Base-by-base conservation (phyloP, 2,797 vertebrate species). In the Sebastes hubbsi region DNA sequence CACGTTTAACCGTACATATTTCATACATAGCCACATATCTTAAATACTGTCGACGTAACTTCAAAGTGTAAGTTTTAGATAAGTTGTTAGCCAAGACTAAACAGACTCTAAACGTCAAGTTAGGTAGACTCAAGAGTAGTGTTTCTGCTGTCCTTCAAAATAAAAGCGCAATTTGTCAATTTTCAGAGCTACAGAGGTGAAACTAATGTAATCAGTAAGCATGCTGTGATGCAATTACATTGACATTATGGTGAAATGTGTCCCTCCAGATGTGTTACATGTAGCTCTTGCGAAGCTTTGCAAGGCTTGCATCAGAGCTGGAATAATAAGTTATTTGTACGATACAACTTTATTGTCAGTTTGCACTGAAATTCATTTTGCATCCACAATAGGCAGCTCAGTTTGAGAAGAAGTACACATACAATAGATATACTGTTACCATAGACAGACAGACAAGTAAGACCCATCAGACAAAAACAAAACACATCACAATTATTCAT, bases 1-100 rank as follows among this genome's bases (percentile, higher is more conserved):
- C 13, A 16, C 1, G 6, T 29, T n/a, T 14, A 58, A 8, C 2
- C 4, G 1, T 7, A 1, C 1, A 3, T 5, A 14, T 20, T 42
- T 58, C 2, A 2, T 3, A 30, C 6, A 16, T 1, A 3, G 8
- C 8, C 12, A 4, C 4, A 1, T 1, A 1, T 27, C 1, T 60
- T 6, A 52, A 27, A 42, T 5, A 14, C 2, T 42, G 20, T 14
- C 14, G 20, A 4, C 13, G 10, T 55, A 6, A 71, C 32, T 10
- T 12, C 18, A 4, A 8, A 3, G 58, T 78, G 69, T 18, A 85
- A 89, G 90, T 88, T 91, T 87, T 73, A 65, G 67, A 12, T 46
- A 81, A 89, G 86, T 88, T 88, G 64, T 77, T 84, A 85, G 78
- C 65, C 59, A 16, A 83, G 22, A 78, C 5, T 2, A 75, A 32